Evolutionary conservation across 2,888 invertebrate genomes (phyloP).

Genomic region (Hydrotaea diabolus): DNA sequence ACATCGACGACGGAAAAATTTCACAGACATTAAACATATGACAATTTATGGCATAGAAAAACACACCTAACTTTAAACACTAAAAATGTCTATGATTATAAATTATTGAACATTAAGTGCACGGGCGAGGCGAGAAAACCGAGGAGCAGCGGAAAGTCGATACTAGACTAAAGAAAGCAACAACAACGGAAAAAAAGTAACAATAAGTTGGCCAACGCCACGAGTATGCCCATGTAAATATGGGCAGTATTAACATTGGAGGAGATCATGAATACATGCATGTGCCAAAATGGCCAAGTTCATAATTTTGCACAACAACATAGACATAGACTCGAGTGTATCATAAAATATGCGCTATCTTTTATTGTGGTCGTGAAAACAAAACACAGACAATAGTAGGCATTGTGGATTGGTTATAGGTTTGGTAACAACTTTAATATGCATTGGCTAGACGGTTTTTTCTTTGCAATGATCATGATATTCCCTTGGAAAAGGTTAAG

Average conservation of each 20-base stretch:
- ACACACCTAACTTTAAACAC: slow-evolving; percentile 60
- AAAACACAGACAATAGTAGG: not conserved
- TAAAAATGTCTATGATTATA: slow-evolving; percentile 63
- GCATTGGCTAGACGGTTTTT: no score
- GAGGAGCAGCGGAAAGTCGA: not conserved
- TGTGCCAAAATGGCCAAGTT: slow-evolving; percentile 43
- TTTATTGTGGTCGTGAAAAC: slow-evolving; percentile 10
- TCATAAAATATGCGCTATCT: slow-evolving; percentile 31
- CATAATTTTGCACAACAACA: slow-evolving; percentile 50
- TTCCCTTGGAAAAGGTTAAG: no score
- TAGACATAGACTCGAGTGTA: not conserved
- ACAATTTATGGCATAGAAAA: slow-evolving; percentile 64
- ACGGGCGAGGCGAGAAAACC: not conserved
- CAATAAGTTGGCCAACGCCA: not conserved
- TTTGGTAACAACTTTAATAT: not conserved
- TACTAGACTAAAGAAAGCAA: not conserved
- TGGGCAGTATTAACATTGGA: not conserved
- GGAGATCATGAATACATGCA: not conserved
- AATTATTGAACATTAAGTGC: slow-evolving; percentile 61
- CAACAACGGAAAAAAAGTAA: not conserved
- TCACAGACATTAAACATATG: slow-evolving; percentile 62
- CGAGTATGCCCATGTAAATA: not conserved
- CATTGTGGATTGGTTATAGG: not conserved
- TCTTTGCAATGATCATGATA: no score
- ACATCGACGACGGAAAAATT: slow-evolving; percentile 34